Evolutionary conservation across 2,797 vertebrate genomes (phyloP), one percentile per base, ranked within the genome.

Genomic region (Sitta carolinensis): DNA sequence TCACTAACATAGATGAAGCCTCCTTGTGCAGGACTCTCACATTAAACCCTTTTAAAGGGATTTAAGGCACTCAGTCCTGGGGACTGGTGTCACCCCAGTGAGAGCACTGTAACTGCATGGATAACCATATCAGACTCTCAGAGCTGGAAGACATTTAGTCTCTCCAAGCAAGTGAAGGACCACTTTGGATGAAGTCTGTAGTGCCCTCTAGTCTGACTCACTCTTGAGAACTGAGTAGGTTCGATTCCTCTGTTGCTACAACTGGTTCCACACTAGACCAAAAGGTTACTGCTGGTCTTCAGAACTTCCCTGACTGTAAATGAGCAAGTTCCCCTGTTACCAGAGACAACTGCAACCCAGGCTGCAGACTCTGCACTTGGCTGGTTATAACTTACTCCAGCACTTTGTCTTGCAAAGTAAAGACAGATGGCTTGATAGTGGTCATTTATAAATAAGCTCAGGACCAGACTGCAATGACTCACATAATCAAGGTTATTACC

Each of bases 51-150:
- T 54, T 17, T 8, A 29, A 52, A 68, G 40, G 19, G 23, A 25
- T 76, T 76, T n/a, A 17, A 61, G 47, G 55, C 6, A 13, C 32
- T 51, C 36, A 3, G 23, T 8, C 14, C 27, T 2, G 0, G 2
- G 36, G 30, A 45, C 62, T 43, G 38, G 11, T 42, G 8, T 64
- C 22, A 43, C 9, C 15, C 16, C 19, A 29, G 18, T 5, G 27
- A 54, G 47, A 74, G 29, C n/a, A 10, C 16, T 25, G 8, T 4
- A 50, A 36, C 47, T 45, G 30, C 36, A 57, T 1, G 2, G 47
- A 55, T 26, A 32, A 68, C 11, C 1, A 0, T 22, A 20, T 59
- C 58, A 73, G n/a, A 16, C 43, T 76, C 22, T 3, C 18, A 42
- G 43, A 81, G 40, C 23, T 84, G 48, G 18, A 74, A 78, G 29